Base-by-base conservation (phyloP, 2,113 vertebrate genomes). In the Rousettus leschenaultii region DNA sequence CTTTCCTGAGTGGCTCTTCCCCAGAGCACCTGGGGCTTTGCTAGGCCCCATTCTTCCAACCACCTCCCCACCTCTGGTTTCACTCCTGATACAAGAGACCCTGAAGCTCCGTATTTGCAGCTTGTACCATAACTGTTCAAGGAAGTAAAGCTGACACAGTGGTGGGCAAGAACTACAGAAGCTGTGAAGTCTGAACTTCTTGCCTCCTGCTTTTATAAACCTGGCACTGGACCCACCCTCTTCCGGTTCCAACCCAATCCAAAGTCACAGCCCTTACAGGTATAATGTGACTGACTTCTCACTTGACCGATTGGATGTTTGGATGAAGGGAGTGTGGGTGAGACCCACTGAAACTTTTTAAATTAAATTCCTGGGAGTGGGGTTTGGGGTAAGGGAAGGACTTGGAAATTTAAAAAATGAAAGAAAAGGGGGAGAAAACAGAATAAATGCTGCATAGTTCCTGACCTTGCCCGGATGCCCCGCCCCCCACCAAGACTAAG, bases 21-120 rank as follows among this genome's bases (percentile, higher is more conserved):
- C 45, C 18, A 7, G 16, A 68, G 10, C 16, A 45, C 38, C 16
- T 45, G 2, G 48, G 22, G 26, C 12, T 68, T 53, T 43, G 14
- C 24, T 13, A 51, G 1, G 5, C n/a, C 18, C 45, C 7, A 6
- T 35, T 12, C 19, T 21, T n/a, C 5, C 19, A 48, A 12, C 35
- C 6, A 33, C 6, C 2, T 8, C 33, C 7, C 7, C 14, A 0
- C 66, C 38, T 3, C 40, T 9, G 10, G 22, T 6, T 33, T 33
- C 51, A 33, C 21, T 24, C 22, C 35, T 18, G 38, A 7, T 7
- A 22, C 2, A 38, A 40, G 38, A 93, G 75, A 59, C 73, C 61
- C 61, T 48, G 38, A 55, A 6, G 13, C 33, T 55, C 12, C 21
- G 0, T 45, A 11, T n/a, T 43, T 57, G 5, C 9, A 74, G n/a